phyloP scores from a whole-genome alignment of 2,113 vertebrate genomes.

The Columbina picui region DNA sequence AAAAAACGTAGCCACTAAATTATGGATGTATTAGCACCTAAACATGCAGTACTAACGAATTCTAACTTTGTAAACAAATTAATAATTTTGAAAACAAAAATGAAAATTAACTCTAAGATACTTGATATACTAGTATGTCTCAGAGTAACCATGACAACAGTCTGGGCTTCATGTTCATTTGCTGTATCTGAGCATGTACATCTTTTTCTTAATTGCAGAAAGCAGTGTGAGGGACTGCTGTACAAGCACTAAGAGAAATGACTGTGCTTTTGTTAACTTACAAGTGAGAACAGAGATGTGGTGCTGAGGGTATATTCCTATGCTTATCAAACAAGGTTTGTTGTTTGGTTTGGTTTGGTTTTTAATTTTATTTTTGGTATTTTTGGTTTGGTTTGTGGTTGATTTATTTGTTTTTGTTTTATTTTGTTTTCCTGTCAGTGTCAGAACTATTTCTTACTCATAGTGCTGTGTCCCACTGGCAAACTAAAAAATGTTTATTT shows the following conservation, averaged over 20 bases:
- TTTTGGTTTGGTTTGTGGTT: too few species aligned
- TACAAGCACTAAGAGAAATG: background rate
- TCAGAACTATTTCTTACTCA: background rate
- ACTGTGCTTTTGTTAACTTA: background rate
- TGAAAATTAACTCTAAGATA: background rate
- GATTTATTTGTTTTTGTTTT: background rate
- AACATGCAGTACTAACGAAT: background rate
- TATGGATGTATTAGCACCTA: background rate
- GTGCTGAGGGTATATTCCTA: background rate
- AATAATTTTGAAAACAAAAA: constrained; percentile 19
- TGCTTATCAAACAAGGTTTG: background rate
- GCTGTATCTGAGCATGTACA: background rate
- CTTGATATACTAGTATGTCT: background rate
- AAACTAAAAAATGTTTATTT: background rate
- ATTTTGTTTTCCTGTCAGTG: background rate
- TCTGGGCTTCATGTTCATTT: background rate
- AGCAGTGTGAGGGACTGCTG: background rate
- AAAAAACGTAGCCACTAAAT: constrained; percentile 22
- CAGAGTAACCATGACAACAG: constrained; percentile 64
- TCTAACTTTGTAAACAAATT: constrained; percentile 15
- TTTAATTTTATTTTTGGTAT: too few species aligned
- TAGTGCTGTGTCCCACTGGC: background rate
- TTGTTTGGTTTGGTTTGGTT: too few species aligned
- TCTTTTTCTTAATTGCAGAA: background rate
- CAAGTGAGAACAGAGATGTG: background rate